Conservation (phyloP, 2,888 invertebrate genomes). For the Poecilobothrus nobilitatus region DNA sequence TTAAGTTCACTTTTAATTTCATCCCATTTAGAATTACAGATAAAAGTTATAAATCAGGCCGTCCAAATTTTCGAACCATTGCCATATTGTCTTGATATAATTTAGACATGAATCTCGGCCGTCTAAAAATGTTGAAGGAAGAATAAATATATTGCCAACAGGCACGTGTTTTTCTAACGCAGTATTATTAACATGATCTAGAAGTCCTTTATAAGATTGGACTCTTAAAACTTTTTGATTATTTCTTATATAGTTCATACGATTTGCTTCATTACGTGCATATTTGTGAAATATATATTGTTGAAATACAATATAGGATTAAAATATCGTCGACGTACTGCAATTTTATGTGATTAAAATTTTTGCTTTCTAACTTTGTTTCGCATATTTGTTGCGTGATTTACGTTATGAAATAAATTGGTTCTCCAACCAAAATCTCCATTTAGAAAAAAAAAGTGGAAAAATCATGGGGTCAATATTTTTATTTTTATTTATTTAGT, state of each 20-base stretch:
- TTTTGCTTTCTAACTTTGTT: not conserved
- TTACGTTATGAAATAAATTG: not conserved
- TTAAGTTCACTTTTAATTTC: no score
- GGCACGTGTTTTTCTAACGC: not conserved
- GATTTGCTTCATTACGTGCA: not conserved
- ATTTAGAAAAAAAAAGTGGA: not conserved
- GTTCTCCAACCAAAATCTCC: no score
- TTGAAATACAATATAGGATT: not conserved
- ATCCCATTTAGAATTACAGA: no score
- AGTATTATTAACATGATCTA: not conserved
- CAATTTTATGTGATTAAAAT: not conserved
- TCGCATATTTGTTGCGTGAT: not conserved
- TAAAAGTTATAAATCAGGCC: no score
- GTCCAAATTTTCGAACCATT: not conserved
- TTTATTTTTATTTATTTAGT: no score
- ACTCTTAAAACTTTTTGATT: not conserved
- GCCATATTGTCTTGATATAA: no score
- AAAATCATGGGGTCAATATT: not conserved
- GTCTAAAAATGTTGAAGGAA: constrained; percentile 3
- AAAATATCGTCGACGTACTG: not conserved
- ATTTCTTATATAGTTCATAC: not conserved
- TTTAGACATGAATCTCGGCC: not conserved
- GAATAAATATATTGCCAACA: not conserved
- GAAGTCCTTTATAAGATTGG: not conserved
- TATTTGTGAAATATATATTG: not conserved